Evolutionary conservation across 2,888 invertebrate genomes (phyloP).

Genomic region (Thereva unica): DNA sequence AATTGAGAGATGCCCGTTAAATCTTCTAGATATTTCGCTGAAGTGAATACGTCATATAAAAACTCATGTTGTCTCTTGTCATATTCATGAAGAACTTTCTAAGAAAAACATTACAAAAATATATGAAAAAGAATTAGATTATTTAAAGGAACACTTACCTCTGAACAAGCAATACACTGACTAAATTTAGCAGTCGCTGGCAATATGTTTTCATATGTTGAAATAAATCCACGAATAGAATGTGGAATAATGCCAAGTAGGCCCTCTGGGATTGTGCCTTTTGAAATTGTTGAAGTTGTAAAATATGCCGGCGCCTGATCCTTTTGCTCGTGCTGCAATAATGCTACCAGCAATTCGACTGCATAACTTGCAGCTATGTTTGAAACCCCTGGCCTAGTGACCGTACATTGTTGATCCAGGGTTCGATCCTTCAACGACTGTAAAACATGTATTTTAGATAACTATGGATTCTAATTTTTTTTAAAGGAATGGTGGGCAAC

Average conservation of each 20-base stretch:
- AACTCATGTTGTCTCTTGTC: conserved; percentile 68
- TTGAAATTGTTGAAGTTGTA: conserved; percentile 42
- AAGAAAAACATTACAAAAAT: conserved; percentile 30
- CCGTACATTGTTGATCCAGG: conserved; percentile 97
- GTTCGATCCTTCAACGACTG: conserved; percentile 90
- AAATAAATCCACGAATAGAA: conserved; percentile 89
- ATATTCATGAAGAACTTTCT: conserved; percentile 60
- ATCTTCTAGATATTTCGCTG: conserved; percentile 80
- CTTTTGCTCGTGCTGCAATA: conserved; percentile 81
- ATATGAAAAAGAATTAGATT: background rate
- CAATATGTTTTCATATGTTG: conserved; percentile 76
- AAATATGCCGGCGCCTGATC: conserved; percentile 70
- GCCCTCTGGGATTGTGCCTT: conserved; percentile 60
- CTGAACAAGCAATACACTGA: conserved; percentile 92
- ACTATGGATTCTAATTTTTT: conserved; percentile 40
- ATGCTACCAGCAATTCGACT: conserved; percentile 84
- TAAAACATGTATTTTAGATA: conserved; percentile 46
- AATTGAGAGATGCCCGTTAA: conserved; percentile 77
- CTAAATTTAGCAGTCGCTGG: conserved; percentile 86
- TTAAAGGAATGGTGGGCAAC: background rate
- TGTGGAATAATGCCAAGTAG: conserved; percentile 87
- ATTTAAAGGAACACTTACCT: conserved; percentile 48
- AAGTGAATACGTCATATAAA: conserved; percentile 77
- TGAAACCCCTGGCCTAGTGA: conserved; percentile 91
- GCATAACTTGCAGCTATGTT: conserved; percentile 88